Percentiles rank a stretch among this genome's conserved stretches.
These are phyloP conservation scores for Leptopilina drosophilae DNA, from an alignment of 2,888 invertebrate genomes.

Conservation along the genomic window DNA sequence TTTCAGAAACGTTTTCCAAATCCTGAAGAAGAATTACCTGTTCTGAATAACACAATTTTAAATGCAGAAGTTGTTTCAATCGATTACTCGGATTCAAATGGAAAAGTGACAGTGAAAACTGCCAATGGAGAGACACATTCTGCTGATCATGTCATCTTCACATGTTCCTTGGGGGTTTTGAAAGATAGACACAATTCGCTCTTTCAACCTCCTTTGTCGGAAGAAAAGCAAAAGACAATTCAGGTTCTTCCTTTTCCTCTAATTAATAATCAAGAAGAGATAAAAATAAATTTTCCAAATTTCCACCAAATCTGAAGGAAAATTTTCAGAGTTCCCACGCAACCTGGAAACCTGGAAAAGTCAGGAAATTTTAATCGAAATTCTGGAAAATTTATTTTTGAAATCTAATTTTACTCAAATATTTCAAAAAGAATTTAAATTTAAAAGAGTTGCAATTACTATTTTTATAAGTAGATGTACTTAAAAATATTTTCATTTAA, in stretches of 20 bases:
- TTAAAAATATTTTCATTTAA: too few species aligned
- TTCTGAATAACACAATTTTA: slow-evolving; percentile 64
- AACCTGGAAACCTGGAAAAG: too few species aligned
- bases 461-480: too few species aligned
- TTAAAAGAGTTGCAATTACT: too few species aligned
- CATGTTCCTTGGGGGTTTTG: slow-evolving; percentile 84
- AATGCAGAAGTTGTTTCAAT: slow-evolving; percentile 65
- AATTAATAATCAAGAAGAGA: slow-evolving; percentile 32
- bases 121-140: slow-evolving; percentile 78
- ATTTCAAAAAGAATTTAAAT: too few species aligned
- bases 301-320: slow-evolving; percentile 74
- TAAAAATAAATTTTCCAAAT: too few species aligned
- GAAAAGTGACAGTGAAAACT: slow-evolving; percentile 51
- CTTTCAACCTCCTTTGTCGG: slow-evolving; percentile 80
- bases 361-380: too few species aligned
- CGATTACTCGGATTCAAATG: slow-evolving; percentile 59
- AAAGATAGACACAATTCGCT: slow-evolving; percentile 79
- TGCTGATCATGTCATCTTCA: slow-evolving; percentile 83
- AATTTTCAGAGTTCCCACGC: too few species aligned
- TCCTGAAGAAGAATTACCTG: slow-evolving; percentile 49
- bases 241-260: slow-evolving; percentile 61
- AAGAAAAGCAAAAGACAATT: slow-evolving; percentile 79
- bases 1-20: slow-evolving; percentile 69
- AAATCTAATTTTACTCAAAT: too few species aligned
- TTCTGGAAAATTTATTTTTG: too few species aligned